Evolutionary conservation across 2,888 invertebrate genomes (phyloP), one percentile per base, ranked within the genome.

Genomic region (Conistra vaccinii): DNA sequence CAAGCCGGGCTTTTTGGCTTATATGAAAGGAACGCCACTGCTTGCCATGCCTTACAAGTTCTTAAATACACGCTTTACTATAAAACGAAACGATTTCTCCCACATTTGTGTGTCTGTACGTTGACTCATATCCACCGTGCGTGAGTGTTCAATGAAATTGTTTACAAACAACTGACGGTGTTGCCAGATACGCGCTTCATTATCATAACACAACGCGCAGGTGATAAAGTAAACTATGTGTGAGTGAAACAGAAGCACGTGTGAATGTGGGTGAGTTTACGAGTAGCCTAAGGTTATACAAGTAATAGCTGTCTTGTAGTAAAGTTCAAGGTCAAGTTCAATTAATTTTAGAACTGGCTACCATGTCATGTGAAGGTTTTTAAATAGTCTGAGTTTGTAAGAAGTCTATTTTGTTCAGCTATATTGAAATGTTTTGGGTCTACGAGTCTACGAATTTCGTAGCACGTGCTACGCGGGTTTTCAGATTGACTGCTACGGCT

Each of bases 141-240:
- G 78, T 89, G 85, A 84, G 84, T 80, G 83, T 81, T 77, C 83
- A 78, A 85, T 85, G 88, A 78, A 86, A 89, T 85, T 84, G 86
- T 86, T 81, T 73, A 84, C 87, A 85, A 89, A 88, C 86, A 89
- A 76, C 73, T 80, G 70, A 68, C 78, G 79, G 74, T 83, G 84
- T 82, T 84, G 78, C 78, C 81, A 80, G 81, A 89, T 87, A 75
- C 79, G 71, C 76, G 79, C 78, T 80, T 78, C 70, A 83, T 86
- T 87, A 89, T 71, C 85, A 87, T 88, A 88, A 88, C 86, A 86
- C 73, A 79, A 82, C 69, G 66, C 61, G 60, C 75, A 83, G 86
- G 81, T 83, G 83, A 73, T 81, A 72, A 80, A n/a, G 63, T 63
- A 14, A 67, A 39, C 73, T 63, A n/a, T 66, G 20, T 68, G 32